Evolutionary conservation across 2,888 invertebrate species (phyloP).

Genomic region (Euproctis similis): DNA sequence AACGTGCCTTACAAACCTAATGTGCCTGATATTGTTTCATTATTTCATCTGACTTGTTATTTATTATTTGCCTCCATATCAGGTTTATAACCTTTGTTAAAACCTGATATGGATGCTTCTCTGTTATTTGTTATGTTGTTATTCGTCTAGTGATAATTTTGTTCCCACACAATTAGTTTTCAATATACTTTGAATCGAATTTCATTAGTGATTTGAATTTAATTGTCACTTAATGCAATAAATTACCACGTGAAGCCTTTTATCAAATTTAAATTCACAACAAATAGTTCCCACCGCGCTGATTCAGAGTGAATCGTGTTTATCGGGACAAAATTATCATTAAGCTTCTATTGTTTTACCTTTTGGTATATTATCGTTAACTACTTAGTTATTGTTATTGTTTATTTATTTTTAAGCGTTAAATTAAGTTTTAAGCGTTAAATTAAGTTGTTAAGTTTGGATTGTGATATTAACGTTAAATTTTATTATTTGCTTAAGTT

Average conservation of each 20-base stretch:
- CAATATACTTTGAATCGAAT: slow-evolving; percentile 8
- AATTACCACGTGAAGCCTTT: slow-evolving; percentile 19
- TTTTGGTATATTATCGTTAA: slow-evolving; percentile 25
- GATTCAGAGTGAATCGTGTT: slow-evolving; percentile 13
- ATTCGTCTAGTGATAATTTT: slow-evolving; percentile 40
- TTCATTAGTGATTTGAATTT: no score
- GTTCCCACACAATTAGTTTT: slow-evolving; percentile 20
- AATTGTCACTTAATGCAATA: no score
- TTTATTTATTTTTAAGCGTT: slow-evolving; percentile 63
- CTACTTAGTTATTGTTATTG: slow-evolving; percentile 41
- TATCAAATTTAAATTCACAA: slow-evolving; percentile 19
- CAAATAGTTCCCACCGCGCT: slow-evolving; percentile 16
- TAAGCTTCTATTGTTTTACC: slow-evolving; percentile 36
- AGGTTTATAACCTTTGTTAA: slow-evolving; percentile 31
- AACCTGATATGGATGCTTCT: slow-evolving; percentile 35
- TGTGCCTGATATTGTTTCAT: slow-evolving; percentile 50
- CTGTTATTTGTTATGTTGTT: slow-evolving; percentile 1
- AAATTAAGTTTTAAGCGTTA: slow-evolving; percentile 69
- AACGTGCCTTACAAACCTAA: slow-evolving; percentile 57
- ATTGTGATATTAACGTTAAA: slow-evolving; percentile 53
- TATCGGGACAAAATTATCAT: slow-evolving; percentile 53
- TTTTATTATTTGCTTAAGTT: no score
- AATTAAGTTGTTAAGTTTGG: slow-evolving; percentile 67
- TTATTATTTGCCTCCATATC: slow-evolving; percentile 34
- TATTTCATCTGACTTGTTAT: slow-evolving; percentile 22